Percentiles rank a stretch among this genome's conserved stretches.
Conservation (phyloP, 2,797 vertebrate genomes). For the Margarornis squamiger region DNA sequence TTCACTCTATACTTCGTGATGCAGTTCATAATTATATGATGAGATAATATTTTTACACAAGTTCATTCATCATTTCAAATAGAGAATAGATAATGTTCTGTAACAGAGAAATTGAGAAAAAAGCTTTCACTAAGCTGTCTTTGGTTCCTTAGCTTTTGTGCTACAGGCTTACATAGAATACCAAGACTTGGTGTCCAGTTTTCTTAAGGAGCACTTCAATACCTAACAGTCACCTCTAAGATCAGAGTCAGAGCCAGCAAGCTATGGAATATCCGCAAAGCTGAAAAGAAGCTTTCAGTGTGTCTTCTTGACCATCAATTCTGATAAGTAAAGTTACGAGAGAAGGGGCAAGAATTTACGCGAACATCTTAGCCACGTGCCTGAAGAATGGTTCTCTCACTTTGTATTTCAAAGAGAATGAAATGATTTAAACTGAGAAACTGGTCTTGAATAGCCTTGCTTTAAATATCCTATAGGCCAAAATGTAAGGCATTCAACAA, state of each 20-base stretch:
- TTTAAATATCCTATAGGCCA: not conserved
- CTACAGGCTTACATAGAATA: not conserved
- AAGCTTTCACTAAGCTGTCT: not conserved
- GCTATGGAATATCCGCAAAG: not conserved
- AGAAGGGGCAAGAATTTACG: not conserved
- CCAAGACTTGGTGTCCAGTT: not conserved
- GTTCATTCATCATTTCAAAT: slow-evolving; percentile 1
- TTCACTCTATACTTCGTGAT: not conserved
- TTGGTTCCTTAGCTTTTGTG: not conserved
- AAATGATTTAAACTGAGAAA: not conserved
- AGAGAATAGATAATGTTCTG: not conserved
- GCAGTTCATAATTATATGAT: slow-evolving; percentile 30
- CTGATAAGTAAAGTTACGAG: not conserved
- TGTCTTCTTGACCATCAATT: not conserved
- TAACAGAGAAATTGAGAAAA: not conserved
- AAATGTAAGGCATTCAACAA: not conserved
- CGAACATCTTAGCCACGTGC: not conserved
- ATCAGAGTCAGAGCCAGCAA: not conserved
- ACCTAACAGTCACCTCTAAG: not conserved
- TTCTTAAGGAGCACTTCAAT: not conserved
- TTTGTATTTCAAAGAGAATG: not conserved
- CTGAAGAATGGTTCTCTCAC: not conserved
- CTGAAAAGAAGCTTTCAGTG: not conserved
- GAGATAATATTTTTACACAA: slow-evolving; percentile 51
- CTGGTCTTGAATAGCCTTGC: not conserved